Percentiles rank a stretch among this genome's conserved stretches.
Evolutionary conservation across 2,797 vertebrate species (phyloP).

Genomic region (Amazona ochrocephala): DNA sequence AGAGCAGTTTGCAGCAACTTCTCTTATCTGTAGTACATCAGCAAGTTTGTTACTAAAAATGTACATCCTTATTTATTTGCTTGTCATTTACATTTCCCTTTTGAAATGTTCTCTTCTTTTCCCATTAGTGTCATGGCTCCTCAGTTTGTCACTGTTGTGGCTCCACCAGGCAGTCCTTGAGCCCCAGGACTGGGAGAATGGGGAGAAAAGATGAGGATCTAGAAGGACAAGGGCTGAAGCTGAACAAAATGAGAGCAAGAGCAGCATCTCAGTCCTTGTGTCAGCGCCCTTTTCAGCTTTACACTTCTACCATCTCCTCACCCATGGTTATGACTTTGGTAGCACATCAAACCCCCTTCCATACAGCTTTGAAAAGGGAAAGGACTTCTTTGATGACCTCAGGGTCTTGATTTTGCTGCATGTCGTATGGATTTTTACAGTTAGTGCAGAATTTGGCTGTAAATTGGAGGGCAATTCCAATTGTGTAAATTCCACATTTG

Average conservation of each 20-base stretch:
- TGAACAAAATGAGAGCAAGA: not conserved
- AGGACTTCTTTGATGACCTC: not conserved
- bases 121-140: not conserved
- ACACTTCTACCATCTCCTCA: not conserved
- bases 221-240: not conserved
- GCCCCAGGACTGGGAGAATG: not conserved
- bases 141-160: rapidly evolving
- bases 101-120: not conserved
- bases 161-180: not conserved
- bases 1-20: not conserved
- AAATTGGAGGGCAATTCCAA: not conserved
- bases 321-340: not conserved
- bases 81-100: not conserved
- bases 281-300: not conserved
- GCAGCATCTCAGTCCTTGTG: not conserved
- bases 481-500: not conserved
- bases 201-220: not conserved
- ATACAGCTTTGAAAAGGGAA: not conserved
- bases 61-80: not conserved
- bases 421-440: not conserved
- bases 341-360: not conserved
- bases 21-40: not conserved
- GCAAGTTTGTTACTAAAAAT: not conserved
- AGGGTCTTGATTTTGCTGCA: not conserved
- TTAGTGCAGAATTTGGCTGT: not conserved